Conservation (phyloP, 2,797 vertebrate species). For the Platyrinchus mystaceus region DNA sequence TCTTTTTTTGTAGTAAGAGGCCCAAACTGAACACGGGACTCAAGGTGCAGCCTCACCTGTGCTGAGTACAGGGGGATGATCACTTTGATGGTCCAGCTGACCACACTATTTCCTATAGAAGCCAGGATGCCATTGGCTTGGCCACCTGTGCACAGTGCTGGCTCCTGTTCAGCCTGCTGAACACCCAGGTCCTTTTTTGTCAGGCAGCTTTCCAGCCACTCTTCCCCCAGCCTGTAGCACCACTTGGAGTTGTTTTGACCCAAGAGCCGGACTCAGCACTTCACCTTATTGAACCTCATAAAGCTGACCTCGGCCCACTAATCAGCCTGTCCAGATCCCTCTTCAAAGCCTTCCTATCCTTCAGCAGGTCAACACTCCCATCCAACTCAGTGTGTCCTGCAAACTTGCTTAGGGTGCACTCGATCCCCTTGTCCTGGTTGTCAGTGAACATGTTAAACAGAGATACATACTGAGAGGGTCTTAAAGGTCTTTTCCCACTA, state of each 20-base stretch:
- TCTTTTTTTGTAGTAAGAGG: background rate
- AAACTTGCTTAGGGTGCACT: background rate
- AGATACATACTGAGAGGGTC: too few relatives aligned
- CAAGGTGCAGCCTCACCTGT: rapidly evolving
- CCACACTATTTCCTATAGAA: background rate
- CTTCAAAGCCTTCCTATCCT: background rate
- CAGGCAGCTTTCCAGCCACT: background rate
- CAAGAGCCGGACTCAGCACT: background rate
- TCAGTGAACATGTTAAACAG: background rate
- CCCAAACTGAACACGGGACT: rapidly evolving
- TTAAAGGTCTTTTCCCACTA: too few relatives aligned
- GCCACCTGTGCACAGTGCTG: background rate
- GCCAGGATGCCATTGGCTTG: background rate
- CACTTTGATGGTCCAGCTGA: background rate
- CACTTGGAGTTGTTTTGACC: background rate
- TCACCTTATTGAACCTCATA: background rate
- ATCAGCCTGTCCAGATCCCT: background rate
- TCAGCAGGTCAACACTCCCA: background rate
- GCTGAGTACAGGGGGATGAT: rapidly evolving
- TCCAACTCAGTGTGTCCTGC: background rate
- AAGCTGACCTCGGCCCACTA: background rate
- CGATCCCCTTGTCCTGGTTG: background rate
- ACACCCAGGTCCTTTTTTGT: background rate
- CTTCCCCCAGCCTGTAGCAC: background rate
- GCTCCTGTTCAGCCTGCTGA: background rate